These are phyloP conservation scores for Apamea epomidion DNA, from an alignment of 2,888 invertebrate species.

Conservation along the genomic window DNA sequence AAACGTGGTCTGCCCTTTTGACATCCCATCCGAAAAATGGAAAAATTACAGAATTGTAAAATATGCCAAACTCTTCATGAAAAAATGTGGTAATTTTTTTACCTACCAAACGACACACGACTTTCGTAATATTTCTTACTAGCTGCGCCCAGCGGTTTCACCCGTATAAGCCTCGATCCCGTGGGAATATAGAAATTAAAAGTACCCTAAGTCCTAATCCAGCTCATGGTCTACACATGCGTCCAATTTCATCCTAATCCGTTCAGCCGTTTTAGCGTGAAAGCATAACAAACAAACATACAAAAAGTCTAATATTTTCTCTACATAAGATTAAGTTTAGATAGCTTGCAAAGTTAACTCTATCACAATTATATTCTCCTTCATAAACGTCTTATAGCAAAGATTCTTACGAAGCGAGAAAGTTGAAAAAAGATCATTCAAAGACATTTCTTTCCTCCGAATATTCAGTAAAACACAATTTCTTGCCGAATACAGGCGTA, in stretches of 20 bases:
- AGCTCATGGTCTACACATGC: no score
- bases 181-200: no score
- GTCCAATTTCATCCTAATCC: no score
- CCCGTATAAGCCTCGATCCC: no score
- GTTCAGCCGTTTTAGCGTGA: no score
- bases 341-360: background rate
- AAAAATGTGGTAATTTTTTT: background rate
- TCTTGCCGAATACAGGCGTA: background rate
- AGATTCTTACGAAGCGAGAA: background rate
- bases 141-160: no score
- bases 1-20: background rate
- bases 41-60: background rate
- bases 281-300: no score
- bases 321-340: no score
- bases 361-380: conserved; percentile 16
- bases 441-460: background rate
- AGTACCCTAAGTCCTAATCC: no score
- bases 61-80: background rate
- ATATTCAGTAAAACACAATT: conserved; percentile 8
- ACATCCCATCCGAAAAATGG: background rate
- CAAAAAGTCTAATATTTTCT: no score
- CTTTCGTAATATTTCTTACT: background rate
- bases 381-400: conserved; percentile 17
- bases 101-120: background rate
- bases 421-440: conserved; percentile 18